Evolutionary conservation across 2,797 vertebrate species (phyloP), one percentile per base, ranked within the genome.

Genomic region (Pagetopsis macropterus): DNA sequence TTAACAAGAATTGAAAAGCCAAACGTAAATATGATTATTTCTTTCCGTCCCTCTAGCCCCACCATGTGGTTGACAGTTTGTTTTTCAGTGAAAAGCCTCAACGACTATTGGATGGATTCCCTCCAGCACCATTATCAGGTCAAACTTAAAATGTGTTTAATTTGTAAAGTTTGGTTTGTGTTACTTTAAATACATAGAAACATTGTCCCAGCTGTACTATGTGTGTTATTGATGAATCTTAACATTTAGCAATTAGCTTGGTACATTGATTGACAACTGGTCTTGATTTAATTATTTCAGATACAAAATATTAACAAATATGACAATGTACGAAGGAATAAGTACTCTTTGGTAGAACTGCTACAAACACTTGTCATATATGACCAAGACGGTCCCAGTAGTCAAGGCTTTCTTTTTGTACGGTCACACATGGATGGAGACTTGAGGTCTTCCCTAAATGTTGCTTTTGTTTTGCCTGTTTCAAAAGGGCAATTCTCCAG

Each of bases 401-500:
- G 19, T 56, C n/a, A 48, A 3, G 13, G 19, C 60, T 45, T 45
- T 51, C 45, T 45, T 45, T 51, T 51, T 51, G 0, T 6, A 59
- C 9, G 13, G 3, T 65, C 6, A 33, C 21, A 2, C 23, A 51
- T 3, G 33, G 37, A 31, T 62, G 21, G 57, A 10, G 13, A 19
- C 8, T 40, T 12, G 15, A 45, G 58, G 50, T 50, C 9, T 63
- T 67, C 19, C 58, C 41, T 48, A 3, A 7, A 40, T 44, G 60
- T 31, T 66, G 23, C 17, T 56, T 65, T 62, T 27, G 49, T 16
- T 33, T 17, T 43, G 19, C 50, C 37, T 33, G 41, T 52, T 40
- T 56, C 27, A 27, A 59, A 59, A 58, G 31, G 55, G 65, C 7
- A 2, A 33, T 5, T 54, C 41, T 58, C 23, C 57, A 60, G 44